phyloP scores from a whole-genome alignment of 2,797 vertebrate species.

The Falco peregrinus region DNA sequence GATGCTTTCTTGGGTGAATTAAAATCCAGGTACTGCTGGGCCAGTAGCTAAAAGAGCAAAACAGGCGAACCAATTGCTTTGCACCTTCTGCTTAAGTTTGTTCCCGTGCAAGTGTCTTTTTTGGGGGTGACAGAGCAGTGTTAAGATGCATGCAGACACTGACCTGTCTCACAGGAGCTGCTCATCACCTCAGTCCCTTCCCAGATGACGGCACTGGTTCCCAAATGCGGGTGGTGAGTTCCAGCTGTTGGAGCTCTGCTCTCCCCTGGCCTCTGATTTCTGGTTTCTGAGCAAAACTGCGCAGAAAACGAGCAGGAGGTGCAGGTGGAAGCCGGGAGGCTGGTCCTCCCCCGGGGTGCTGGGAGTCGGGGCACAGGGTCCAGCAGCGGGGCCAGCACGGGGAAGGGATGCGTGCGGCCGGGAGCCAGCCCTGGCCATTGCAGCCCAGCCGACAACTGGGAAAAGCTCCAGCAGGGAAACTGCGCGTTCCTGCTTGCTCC shows the following conservation, averaged over 20 bases:
- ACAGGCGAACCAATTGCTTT: not conserved
- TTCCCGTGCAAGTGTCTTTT: not conserved
- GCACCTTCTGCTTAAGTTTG: not conserved
- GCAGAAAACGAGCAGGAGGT: not conserved
- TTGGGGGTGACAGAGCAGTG: not conserved
- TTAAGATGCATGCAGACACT: not conserved
- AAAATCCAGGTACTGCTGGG: not conserved
- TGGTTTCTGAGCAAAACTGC: not conserved
- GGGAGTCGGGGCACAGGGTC: not conserved
- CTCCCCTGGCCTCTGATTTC: not conserved
- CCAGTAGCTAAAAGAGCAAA: not conserved
- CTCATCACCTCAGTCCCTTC: not conserved
- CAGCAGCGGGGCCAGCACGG: not conserved
- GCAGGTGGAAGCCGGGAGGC: fast-evolving
- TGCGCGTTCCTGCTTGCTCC: not conserved
- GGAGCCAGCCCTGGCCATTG: not conserved
- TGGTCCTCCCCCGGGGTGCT: not conserved
- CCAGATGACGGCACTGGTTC: not conserved
- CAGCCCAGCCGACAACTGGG: fast-evolving
- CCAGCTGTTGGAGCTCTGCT: not conserved
- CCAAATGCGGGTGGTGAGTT: not conserved
- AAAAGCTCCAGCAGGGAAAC: not conserved
- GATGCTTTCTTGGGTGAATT: not conserved
- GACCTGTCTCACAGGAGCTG: not conserved
- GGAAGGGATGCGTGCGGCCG: not conserved